Base-by-base conservation (phyloP, 64 coral and sea anemone species). In the Stylophora pistillata region DNA sequence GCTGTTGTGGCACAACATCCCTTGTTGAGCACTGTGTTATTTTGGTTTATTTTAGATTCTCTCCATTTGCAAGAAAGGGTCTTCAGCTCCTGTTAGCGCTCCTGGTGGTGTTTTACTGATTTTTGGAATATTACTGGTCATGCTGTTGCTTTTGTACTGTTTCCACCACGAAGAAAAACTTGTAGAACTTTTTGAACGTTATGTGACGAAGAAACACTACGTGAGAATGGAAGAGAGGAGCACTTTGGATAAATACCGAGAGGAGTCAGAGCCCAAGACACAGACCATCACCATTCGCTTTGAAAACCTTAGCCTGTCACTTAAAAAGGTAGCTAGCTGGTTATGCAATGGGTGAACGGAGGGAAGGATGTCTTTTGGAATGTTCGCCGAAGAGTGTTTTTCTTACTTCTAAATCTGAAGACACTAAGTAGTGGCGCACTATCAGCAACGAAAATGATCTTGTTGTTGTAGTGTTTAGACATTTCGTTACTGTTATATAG, bases 41-140 rank as follows among this genome's bases (percentile, higher is more conserved):
- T 9, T 64, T n/a, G 10, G 21, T 72, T 23, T 72, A 7, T 74
- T 23, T 28, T 72, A 88, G 86, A 20, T 88, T 61, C 17, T 88
- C 26, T 88, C 86, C 9, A n/a, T 56, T 23, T 88, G 86, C 86
- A 77, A 88, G 56, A 37, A 52, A 55, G 86, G 86, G 1, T 21
- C 86, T 62, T 62, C 62, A 76, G 86, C 86, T 28, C 86, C 86
- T 1, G 71, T 55, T 13, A 88, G 86, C 30, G 56, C 86, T 6
- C 54, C 54, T 9, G 86, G 72, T 3, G 86, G 86, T 27, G 27
- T 88, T 58, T 30, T 88, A 33, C 76, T 88, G 10, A 88, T 88
- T 29, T 66, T 66, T n/a, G 28, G 32, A 27, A 77, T 88, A 37
- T 72, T 88, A 0, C 58, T 57, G 29, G 25, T 88, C 29, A 41